Evolutionary conservation across 1,140 invertebrate species (phyloP), one percentile per base, ranked within the genome.

Genomic region (Daktulosphaira vitifoliae): DNA sequence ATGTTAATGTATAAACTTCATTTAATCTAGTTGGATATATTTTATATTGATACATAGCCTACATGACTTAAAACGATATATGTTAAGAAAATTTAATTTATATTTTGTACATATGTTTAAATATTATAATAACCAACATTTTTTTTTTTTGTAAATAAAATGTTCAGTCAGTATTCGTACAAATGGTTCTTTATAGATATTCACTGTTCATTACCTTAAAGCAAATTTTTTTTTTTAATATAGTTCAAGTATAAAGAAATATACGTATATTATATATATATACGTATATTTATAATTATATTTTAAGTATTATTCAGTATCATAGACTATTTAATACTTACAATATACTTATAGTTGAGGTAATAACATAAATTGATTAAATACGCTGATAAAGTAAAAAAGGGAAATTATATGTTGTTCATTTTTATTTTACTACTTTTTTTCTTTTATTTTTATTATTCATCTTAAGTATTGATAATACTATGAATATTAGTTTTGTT

Each of bases 121-220:
- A 62, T 62, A 62, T 62, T 62, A 46, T 62, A 62, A 62, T 33
- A 6, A 33, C 11, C 11, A 33, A 6, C 11, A 33, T 33, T 33
- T 6, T 33, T 33, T 33, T 33, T 33, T 33, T 33, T 33, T 33
- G 29, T 33, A 33, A 33, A 33, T 33, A 33, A 33, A 33, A 33
- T 33, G 29, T 62, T 62, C 56, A 62, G 56, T 62, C 56, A 62
- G 56, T 62, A 62, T 62, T 62, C 46, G 56, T 62, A 62, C 42
- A 62, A 62, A 62, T 29, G 11, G 11, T 6, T 33, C 29, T 59
- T 3, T 62, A 62, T 62, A 62, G 56, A 62, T 25, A 48, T 62
- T 62, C 56, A 62, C 56, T 62, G 29, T 33, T 33, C 11, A n/a
- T 62, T 48, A 46, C n/a, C 25, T 59, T 44, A 5, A 7, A 37